Base-by-base conservation (phyloP, 2,888 invertebrate species). In the Drosophila anomelani region DNA sequence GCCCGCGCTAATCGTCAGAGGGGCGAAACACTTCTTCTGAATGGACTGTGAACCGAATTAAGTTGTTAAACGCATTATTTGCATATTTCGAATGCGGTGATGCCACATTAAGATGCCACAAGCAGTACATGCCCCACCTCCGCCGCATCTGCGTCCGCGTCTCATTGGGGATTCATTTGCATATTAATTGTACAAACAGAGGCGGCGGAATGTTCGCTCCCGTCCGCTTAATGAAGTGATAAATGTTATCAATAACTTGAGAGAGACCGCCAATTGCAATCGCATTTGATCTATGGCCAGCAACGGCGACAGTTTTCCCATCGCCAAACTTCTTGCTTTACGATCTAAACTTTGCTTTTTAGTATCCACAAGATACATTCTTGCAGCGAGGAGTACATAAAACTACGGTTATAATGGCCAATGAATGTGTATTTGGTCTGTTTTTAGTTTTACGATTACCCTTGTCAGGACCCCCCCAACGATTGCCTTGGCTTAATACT, bases 1-100 rank as follows among this genome's bases (percentile, higher is more conserved):
- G 69, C 74, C 69, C 70, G 62, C 53, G 70, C 77, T 77, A 77
- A 77, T 77, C 74, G 69, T 76, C 66, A 76, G 77, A 61, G 64
- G 70, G 43, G 54, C 47, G 36, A 70, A 44, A 60, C 54, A 59
- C 46, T 71, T 54, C 53, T 68, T 41, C 56, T 76, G 81, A 74
- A 56, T 55, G 62, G 68, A 75, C 55, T 63, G 56, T 54, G 63
- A 57, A 86, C 80, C 86, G 88, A 91, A 91, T 91, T 91, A 89
- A 91, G 91, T 91, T 91, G 91, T 91, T 91, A 91, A 69, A 90
- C 91, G 89, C 89, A 89, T 89, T 89, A 90, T 91, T 91, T 91
- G 90, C 90, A 91, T 91, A 88, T 91, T 89, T 86, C 78, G 51
- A 51, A 69, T 57, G 61, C 69, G 53, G 10, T 41, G 57, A 81